A percentile compares a stretch with the other conserved stretches of the same genome.
phyloP scores from a whole-genome alignment of 2,888 invertebrate species.

The Pterostichus madidus region DNA sequence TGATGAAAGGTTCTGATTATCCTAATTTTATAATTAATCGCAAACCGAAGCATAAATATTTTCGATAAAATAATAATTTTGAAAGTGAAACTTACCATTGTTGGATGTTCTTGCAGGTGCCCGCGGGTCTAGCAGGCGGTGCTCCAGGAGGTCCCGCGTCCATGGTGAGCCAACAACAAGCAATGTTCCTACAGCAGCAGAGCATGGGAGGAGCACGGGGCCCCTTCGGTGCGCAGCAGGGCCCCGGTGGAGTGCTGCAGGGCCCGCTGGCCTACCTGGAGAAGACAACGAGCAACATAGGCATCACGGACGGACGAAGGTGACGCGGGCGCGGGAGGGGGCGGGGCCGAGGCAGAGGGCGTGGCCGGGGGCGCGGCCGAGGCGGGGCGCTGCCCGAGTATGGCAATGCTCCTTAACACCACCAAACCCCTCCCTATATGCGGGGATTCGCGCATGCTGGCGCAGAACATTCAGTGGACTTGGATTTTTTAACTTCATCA shows the following conservation, averaged over 20 bases:
- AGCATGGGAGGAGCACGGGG: slow-evolving; percentile 78
- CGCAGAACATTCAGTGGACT: slow-evolving; percentile 13
- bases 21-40: not conserved
- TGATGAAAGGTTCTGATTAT: too few species aligned
- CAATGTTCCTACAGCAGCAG: slow-evolving; percentile 81
- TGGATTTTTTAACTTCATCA: slow-evolving; percentile 8
- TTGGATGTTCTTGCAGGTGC: slow-evolving; percentile 72
- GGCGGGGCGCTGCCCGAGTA: slow-evolving; percentile 59
- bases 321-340: slow-evolving; percentile 93
- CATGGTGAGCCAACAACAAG: slow-evolving; percentile 76
- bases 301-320: slow-evolving; percentile 90
- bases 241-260: slow-evolving; percentile 82
- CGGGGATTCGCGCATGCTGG: slow-evolving; percentile 25
- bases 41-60: too few species aligned
- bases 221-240: slow-evolving; percentile 78
- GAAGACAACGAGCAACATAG: slow-evolving; percentile 95
- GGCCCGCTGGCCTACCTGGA: slow-evolving; percentile 93
- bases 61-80: too few species aligned
- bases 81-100: not conserved
- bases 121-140: slow-evolving; percentile 72
- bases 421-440: slow-evolving; percentile 71
- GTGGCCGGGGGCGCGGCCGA: slow-evolving; percentile 79
- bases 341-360: slow-evolving; percentile 89
- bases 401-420: slow-evolving; percentile 60
- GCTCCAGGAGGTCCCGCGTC: slow-evolving; percentile 74